phyloP scores from a whole-genome alignment of 2,888 invertebrate genomes.

The Kuschelorhynchus macadamiae region DNA sequence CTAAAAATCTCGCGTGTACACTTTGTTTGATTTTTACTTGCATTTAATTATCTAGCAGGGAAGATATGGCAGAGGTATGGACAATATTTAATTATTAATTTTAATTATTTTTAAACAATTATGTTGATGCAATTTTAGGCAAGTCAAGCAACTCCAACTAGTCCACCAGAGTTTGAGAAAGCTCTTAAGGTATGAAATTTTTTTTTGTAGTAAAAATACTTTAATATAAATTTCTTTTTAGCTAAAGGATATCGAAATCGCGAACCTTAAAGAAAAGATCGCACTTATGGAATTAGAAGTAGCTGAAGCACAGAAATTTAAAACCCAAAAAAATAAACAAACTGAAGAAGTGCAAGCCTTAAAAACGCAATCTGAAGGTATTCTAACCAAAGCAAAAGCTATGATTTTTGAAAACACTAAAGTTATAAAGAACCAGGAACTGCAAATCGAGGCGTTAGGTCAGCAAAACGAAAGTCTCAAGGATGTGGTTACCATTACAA shows the following conservation, averaged over 20 bases:
- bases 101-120: slow-evolving; percentile 9
- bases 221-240: slow-evolving; percentile 43
- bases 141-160: slow-evolving; percentile 4
- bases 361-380: slow-evolving; percentile 68
- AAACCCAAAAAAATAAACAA: slow-evolving; percentile 60
- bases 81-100: neutral
- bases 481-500: slow-evolving; percentile 86
- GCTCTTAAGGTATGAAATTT: slow-evolving; percentile 46
- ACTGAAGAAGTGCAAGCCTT: slow-evolving; percentile 59
- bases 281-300: slow-evolving; percentile 63
- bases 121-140: slow-evolving; percentile 14
- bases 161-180: slow-evolving; percentile 51
- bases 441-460: slow-evolving; percentile 81
- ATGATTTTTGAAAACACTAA: slow-evolving; percentile 84
- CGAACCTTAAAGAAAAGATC: slow-evolving; percentile 54
- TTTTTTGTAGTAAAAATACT: slow-evolving; percentile 6
- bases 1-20: slow-evolving; percentile 23
- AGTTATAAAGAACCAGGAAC: slow-evolving; percentile 83
- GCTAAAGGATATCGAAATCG: slow-evolving; percentile 58
- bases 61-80: slow-evolving; percentile 42
- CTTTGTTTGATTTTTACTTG: neutral
- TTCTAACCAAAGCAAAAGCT: slow-evolving; percentile 77
- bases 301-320: slow-evolving; percentile 60
- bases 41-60: neutral
- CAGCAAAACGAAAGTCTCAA: slow-evolving; percentile 83